phyloP scores from a whole-genome alignment of 2,888 invertebrate genomes.

The Carabus problematicus region DNA sequence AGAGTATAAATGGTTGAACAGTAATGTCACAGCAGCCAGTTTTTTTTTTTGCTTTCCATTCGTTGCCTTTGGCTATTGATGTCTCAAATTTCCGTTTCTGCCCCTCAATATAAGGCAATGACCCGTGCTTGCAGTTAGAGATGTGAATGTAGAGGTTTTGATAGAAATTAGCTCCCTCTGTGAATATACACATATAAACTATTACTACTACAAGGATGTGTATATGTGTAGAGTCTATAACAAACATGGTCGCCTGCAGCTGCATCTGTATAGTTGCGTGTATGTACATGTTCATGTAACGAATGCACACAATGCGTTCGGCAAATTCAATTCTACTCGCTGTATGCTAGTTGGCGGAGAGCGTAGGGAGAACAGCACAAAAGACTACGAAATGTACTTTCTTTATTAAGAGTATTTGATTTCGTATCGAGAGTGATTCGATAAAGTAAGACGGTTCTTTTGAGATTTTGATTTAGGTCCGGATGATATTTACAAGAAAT shows the following conservation, averaged over 20 bases:
- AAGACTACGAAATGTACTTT: conserved; percentile 20
- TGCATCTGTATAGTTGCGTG: too few relatives aligned
- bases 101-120: conserved; percentile 1
- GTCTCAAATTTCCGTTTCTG: conserved; percentile 1
- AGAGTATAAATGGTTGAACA: not conserved
- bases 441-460: conserved; percentile 23
- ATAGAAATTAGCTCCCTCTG: too few relatives aligned
- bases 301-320: not conserved
- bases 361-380: not conserved
- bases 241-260: too few relatives aligned
- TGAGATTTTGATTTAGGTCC: conserved; percentile 26
- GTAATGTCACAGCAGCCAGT: not conserved
- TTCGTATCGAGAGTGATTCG: conserved; percentile 30
- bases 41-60: conserved; percentile 3
- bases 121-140: not conserved
- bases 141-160: too few relatives aligned
- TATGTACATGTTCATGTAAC: too few relatives aligned
- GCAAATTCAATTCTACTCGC: not conserved
- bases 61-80: conserved; percentile 1
- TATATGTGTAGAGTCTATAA: too few relatives aligned
- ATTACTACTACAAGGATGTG: too few relatives aligned
- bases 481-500: conserved; percentile 22
- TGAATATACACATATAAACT: too few relatives aligned
- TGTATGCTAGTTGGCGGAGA: not conserved
- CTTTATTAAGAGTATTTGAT: conserved; percentile 29